phyloP scores from a whole-genome alignment of 2,888 invertebrate genomes.

The Polydrusus pterygomalis region DNA sequence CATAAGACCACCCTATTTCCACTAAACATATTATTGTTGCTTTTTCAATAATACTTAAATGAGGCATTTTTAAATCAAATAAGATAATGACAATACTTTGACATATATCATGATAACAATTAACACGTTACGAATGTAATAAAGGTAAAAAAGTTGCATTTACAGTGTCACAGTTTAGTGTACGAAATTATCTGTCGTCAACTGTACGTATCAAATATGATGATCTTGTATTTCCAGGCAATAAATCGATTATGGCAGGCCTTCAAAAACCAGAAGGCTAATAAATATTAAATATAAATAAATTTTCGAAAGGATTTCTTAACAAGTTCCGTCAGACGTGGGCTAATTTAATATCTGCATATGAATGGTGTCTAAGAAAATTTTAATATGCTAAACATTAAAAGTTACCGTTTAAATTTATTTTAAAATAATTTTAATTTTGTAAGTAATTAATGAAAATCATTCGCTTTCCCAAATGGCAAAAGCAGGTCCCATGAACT shows the following conservation, averaged over 20 bases:
- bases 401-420: background rate
- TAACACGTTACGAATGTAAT: too few species aligned
- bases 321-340: background rate
- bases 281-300: conserved; percentile 5
- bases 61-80: too few species aligned
- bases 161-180: too few species aligned
- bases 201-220: background rate
- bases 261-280: conserved; percentile 4
- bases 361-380: background rate
- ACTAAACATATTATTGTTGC: too few species aligned
- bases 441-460: background rate
- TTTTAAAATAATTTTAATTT: background rate
- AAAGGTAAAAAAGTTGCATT: too few species aligned
- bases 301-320: conserved; percentile 3
- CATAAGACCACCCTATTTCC: too few species aligned
- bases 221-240: conserved; percentile 6
- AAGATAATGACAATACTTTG: too few species aligned
- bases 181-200: too few species aligned
- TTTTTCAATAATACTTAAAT: too few species aligned
- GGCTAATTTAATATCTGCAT: background rate
- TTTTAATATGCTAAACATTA: background rate
- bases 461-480: too few species aligned
- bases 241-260: conserved; percentile 15
- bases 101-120: too few species aligned
- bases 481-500: too few species aligned